Percentiles rank a stretch among this genome's conserved stretches.
phyloP scores from a whole-genome alignment of 2,113 vertebrate species.

The Mastomys natalensis region DNA sequence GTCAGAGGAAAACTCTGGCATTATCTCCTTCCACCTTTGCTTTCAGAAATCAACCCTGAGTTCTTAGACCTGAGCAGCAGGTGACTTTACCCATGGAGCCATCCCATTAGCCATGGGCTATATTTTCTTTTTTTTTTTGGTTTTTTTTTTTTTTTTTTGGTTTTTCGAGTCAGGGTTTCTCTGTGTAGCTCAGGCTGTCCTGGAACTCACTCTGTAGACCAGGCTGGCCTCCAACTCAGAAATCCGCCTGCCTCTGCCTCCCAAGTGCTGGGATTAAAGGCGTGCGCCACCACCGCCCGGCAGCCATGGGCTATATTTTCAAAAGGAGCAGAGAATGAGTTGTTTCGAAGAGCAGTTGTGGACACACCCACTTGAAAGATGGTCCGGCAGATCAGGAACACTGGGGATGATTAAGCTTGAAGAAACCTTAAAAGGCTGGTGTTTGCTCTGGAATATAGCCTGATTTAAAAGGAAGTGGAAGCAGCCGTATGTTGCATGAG shows the following conservation, averaged over 20 bases:
- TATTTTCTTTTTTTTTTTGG: too few species aligned
- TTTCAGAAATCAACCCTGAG: background rate
- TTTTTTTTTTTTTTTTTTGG: too few species aligned
- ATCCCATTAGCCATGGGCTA: background rate
- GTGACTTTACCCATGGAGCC: background rate
- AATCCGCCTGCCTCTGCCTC: too few species aligned
- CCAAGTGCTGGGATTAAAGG: too few species aligned
- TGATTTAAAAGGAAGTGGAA: background rate
- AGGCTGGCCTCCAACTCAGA: too few species aligned
- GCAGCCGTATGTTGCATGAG: background rate
- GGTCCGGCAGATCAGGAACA: background rate
- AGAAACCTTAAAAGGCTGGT: background rate
- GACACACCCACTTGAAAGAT: background rate
- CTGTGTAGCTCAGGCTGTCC: too few species aligned
- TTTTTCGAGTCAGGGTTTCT: too few species aligned
- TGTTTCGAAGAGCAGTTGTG: background rate
- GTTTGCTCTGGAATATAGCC: background rate
- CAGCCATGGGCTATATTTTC: background rate
- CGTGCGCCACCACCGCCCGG: too few species aligned
- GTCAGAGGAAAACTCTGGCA: background rate
- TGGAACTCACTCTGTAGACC: too few species aligned
- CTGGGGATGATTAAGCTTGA: background rate
- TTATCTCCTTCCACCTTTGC: background rate
- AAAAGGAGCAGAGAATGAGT: background rate
- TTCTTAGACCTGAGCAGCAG: background rate